Evolutionary conservation across 2,113 vertebrate genomes (phyloP).

Genomic region (Seriola dumerili): DNA sequence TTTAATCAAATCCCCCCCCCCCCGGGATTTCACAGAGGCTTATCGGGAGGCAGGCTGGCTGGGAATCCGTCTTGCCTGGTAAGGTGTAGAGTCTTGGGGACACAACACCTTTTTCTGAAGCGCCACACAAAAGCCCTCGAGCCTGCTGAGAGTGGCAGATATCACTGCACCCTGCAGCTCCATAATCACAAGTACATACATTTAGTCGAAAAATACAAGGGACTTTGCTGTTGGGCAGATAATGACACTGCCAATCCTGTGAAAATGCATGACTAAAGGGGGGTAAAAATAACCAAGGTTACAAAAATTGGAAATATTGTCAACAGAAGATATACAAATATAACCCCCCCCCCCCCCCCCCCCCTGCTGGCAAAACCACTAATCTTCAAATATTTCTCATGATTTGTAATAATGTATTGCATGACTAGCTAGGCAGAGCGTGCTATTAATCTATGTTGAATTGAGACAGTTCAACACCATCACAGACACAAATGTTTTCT

Average conservation of each 20-base stretch:
- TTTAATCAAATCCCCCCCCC: slow-evolving; percentile 66
- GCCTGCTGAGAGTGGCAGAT: slow-evolving; percentile 78
- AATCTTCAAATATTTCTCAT: slow-evolving; percentile 46
- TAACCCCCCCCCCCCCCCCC: neutral
- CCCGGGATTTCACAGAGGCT: slow-evolving; percentile 69
- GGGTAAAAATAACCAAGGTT: slow-evolving; percentile 55
- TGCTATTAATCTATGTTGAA: slow-evolving; percentile 3
- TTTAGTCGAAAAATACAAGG: slow-evolving; percentile 71
- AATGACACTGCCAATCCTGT: slow-evolving; percentile 61
- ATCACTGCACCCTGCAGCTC: slow-evolving; percentile 60
- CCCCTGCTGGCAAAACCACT: neutral
- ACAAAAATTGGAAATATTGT: slow-evolving; percentile 54
- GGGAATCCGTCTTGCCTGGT: slow-evolving; percentile 69
- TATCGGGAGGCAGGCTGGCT: slow-evolving; percentile 72
- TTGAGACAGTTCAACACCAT: slow-evolving; percentile 12
- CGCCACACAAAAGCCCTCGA: slow-evolving; percentile 64
- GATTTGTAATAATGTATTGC: slow-evolving; percentile 8
- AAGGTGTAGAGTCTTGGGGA: slow-evolving; percentile 72
- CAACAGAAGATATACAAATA: slow-evolving; percentile 36
- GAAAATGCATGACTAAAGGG: slow-evolving; percentile 58
- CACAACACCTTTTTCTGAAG: slow-evolving; percentile 69
- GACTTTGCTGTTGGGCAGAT: slow-evolving; percentile 66
- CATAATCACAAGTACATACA: slow-evolving; percentile 70
- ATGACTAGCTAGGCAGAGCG: neutral
- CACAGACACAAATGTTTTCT: slow-evolving; percentile 1